phyloP scores from a whole-genome alignment of 1,140 invertebrate genomes.

The Vanessa atalanta region DNA sequence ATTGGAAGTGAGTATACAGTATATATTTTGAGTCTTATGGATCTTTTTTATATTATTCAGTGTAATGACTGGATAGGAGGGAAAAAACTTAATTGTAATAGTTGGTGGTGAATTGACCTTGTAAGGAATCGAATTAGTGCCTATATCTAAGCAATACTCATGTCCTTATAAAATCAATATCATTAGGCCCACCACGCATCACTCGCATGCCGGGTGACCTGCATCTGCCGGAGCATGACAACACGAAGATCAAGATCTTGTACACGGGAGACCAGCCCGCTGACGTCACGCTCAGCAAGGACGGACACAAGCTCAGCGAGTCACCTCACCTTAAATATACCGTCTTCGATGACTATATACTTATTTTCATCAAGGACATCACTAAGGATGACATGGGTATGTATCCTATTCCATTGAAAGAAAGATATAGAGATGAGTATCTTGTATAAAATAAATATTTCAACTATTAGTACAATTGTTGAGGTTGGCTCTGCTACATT shows the following conservation, averaged over 20 bases:
- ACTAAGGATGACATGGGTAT: constrained; percentile 90
- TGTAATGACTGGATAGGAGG: too few species aligned
- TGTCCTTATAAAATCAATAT: too few species aligned
- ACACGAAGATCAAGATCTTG: constrained; percentile 96
- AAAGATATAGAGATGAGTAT: too few species aligned
- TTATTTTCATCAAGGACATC: constrained; percentile 95
- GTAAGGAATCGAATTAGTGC: too few species aligned
- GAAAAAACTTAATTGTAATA: too few species aligned
- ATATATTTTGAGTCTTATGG: not conserved
- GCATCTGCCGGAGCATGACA: constrained; percentile 95
- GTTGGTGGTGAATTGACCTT: too few species aligned
- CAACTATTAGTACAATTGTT: too few species aligned
- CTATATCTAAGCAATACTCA: too few species aligned
- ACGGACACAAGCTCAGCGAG: constrained; percentile 89
- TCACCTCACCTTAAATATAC: constrained; percentile 93
- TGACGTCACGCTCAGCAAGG: constrained; percentile 90
- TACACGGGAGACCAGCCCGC: constrained; percentile 96
- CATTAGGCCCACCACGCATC: constrained; percentile 92
- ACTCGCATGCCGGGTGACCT: constrained; percentile 94
- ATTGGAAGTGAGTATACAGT: constrained; percentile 87
- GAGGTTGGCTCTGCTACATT: too few species aligned
- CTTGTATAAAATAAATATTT: too few species aligned
- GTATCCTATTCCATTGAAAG: constrained; percentile 25
- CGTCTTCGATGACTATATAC: constrained; percentile 97
- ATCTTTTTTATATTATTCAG: not conserved